Base-by-base conservation (phyloP, 2,113 vertebrate genomes). In the Notothenia rossii region DNA sequence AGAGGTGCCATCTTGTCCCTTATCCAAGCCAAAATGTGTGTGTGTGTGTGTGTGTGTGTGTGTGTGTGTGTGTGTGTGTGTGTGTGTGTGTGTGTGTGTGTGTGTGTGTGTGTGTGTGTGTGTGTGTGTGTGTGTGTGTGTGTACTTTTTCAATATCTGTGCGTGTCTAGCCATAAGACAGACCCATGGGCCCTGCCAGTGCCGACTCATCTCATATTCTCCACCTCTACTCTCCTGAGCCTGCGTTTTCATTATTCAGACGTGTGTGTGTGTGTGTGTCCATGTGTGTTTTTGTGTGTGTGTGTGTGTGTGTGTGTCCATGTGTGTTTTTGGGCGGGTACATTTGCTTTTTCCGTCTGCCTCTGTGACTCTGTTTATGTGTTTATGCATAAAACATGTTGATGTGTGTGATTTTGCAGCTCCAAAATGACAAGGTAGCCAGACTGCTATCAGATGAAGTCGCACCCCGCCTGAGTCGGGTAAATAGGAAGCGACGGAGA, bases 331-430 rank as follows among this genome's bases (percentile, higher is more conserved):
- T 11, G 4, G 36, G 50, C 3, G 15, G 11, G 25, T 59, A 20
- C 25, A 12, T 15, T 49, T 77, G 67, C 73, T 45, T 59, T 46
- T 51, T 80, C n/a, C 1, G 15, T 62, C 56, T 72, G 68, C 60
- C 45, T 65, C 36, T 69, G 67, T 71, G 53, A 68, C 53, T 83
- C 66, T 29, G 59, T 86, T 81, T 89, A 77, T 82, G 71, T 89
- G 64, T 84, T 82, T 84, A 79, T 91, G 85, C 84, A 90, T 84
- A 89, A 86, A 87, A 87, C 68, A 83, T 84, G 86, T 81, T 82
- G 78, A 83, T 75, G 71, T 83, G 76, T 85, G 76, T 79, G 77
- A 83, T 86, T 88, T 78, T 68, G 75, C 53, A n/a, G 59, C 65
- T 87, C 73, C 68, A 87, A 82, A 90, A 85, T 80, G 79, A 84